Evolutionary conservation across 35 echinoderm and acorn worm genomes (phyloP), one percentile per base, ranked within the genome.

Genomic region (Ophioderma brevispina): DNA sequence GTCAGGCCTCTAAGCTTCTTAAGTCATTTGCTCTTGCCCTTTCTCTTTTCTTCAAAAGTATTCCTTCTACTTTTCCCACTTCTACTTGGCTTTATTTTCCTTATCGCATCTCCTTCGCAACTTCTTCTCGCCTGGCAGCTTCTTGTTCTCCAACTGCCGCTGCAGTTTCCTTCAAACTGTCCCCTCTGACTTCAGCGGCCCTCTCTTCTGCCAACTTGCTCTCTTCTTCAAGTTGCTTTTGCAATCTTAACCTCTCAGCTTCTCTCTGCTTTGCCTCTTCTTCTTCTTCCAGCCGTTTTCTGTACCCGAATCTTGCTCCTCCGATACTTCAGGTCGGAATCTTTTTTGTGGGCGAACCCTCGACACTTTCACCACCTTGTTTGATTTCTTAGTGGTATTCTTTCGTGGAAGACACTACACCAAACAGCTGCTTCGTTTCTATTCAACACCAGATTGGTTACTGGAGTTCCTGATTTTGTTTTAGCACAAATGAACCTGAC

Each of bases 241-340:
- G 41, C 17, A 46, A 46, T 46, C 17, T 46, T 46, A 46, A 46
- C 41, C 41, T 46, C n/a, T n/a, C n/a, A n/a, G 79, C 79, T 81
- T 94, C 46, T 59, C 81, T 42, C 56, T 91, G 15, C 31, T 39
- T 75, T 85, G 85, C 79, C 38, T 36, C 75, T 95, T 87, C 75
- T 89, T 76, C 40, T 92, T 84, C 87, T 92, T 83, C 63, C 42
- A 55, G 81, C 92, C 94, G 75, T 78, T 35, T 33, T 91, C 82
- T 63, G 38, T 80, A 40, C 77, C 87, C 11, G 82, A 83, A 28
- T 87, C 89, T 50, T 92, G 79, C 79, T 81, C 79, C 36, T 37
- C 43, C 79, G 50, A 63, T 75, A 76, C 75, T 79, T 31, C 85
- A 41, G 18, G 46, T 76, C 31, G 82, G 13, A n/a, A 15, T 37